Evolutionary conservation across 1,140 invertebrate species (phyloP).

Genomic region (Listronotus bonariensis): DNA sequence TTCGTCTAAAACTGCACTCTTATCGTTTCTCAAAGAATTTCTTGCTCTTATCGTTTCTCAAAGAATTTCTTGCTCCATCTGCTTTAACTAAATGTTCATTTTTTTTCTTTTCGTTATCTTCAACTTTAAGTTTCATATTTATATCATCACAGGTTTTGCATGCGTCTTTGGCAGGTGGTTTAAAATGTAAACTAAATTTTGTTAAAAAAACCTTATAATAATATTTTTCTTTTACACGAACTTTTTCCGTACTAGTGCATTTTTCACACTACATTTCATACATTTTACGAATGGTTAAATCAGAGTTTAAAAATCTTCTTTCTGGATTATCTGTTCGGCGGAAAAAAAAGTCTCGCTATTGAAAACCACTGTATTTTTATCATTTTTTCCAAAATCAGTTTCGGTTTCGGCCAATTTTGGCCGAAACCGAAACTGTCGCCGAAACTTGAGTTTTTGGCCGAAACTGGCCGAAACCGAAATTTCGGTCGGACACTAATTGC

Average conservation of each 20-base stretch:
- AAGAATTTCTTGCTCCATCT: slow-evolving; percentile 1
- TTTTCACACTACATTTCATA: slow-evolving; percentile 33
- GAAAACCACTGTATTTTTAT: too few species aligned
- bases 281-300: too few species aligned
- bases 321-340: too few species aligned
- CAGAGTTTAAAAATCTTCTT: too few species aligned
- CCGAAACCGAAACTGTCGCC: too few species aligned
- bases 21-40: not conserved
- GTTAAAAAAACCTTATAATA: slow-evolving; percentile 21
- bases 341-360: too few species aligned
- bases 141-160: slow-evolving; percentile 17
- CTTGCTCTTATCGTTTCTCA: too few species aligned
- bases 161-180: slow-evolving; percentile 20
- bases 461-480: too few species aligned
- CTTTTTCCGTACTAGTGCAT: slow-evolving; percentile 12
- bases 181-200: slow-evolving; percentile 37
- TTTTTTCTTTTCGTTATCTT: not conserved
- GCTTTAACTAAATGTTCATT: slow-evolving; percentile 11
- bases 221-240: slow-evolving; percentile 21
- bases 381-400: too few species aligned
- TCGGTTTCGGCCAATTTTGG: too few species aligned
- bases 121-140: not conserved
- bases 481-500: too few species aligned
- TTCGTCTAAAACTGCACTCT: not conserved
- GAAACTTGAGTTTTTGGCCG: too few species aligned